These are phyloP conservation scores for Stratiolaelaps scimitus DNA, from an alignment of 1,140 invertebrate genomes.

Conservation along the genomic window DNA sequence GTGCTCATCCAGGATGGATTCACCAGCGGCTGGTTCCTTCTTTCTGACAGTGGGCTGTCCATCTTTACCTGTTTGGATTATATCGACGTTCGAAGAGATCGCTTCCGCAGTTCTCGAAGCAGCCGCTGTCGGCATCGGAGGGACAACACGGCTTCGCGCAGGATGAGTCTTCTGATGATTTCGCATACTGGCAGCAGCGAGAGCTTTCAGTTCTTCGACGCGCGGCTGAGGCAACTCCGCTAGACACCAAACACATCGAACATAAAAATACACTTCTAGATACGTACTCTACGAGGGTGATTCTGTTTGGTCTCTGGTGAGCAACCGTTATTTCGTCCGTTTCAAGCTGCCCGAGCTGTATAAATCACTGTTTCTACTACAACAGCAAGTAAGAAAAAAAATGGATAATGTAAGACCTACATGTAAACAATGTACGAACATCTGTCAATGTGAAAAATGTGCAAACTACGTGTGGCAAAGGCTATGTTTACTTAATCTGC, in stretches of 20 bases:
- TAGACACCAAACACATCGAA: too few relatives aligned
- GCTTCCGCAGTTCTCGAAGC: background rate
- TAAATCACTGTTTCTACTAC: too few relatives aligned
- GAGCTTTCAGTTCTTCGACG: background rate
- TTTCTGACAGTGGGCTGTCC: background rate
- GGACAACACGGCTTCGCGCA: background rate
- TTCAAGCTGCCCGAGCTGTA: too few relatives aligned
- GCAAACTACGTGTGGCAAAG: too few relatives aligned
- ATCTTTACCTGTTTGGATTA: background rate
- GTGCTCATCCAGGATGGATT: slow-evolving; percentile 9
- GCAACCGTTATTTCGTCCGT: too few relatives aligned
- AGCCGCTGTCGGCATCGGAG: background rate
- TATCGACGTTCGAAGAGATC: background rate
- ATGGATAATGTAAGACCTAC: background rate
- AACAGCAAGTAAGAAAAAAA: background rate
- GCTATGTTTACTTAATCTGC: too few relatives aligned
- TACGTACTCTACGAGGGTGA: too few relatives aligned
- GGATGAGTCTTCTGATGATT: slow-evolving; percentile 11
- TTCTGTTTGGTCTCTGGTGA: too few relatives aligned
- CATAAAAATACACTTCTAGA: too few relatives aligned
- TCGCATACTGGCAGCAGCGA: slow-evolving; percentile 6
- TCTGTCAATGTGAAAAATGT: too few relatives aligned
- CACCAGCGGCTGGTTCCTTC: background rate
- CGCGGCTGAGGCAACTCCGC: background rate
- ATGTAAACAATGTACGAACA: background rate